Evolutionary conservation across 2,888 invertebrate genomes (phyloP).

Genomic region (Philaethria dido): DNA sequence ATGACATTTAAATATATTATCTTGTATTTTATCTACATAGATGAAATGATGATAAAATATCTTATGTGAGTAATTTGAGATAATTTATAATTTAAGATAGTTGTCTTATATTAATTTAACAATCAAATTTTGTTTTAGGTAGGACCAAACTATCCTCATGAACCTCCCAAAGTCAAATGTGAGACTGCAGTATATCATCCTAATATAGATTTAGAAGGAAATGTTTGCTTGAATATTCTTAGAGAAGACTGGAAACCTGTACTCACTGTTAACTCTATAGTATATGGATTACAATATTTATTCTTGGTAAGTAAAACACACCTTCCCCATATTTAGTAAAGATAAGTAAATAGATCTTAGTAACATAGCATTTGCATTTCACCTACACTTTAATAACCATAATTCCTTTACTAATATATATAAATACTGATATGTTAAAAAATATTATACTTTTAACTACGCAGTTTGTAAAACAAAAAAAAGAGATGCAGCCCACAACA

Average conservation of each 20-base stretch:
- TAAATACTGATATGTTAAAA: too few relatives aligned
- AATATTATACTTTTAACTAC: too few relatives aligned
- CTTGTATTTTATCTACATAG: constrained; percentile 4
- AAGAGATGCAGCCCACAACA: too few relatives aligned
- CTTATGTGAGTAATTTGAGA: not conserved
- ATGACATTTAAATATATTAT: not conserved
- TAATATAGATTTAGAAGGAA: constrained; percentile 98
- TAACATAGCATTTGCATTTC: too few relatives aligned
- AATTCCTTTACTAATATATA: too few relatives aligned
- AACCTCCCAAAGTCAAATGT: constrained; percentile 99
- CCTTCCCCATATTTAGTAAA: too few relatives aligned
- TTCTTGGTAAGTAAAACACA: constrained; percentile 89
- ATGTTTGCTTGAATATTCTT: constrained; percentile 98
- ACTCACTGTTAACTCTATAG: constrained; percentile 97
- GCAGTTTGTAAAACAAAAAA: too few relatives aligned
- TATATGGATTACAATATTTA: constrained; percentile 98
- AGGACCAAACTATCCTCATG: constrained; percentile 98
- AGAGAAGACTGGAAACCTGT: constrained; percentile 99
- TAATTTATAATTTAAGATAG: not conserved
- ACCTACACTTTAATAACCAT: too few relatives aligned
- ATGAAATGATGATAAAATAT: not conserved
- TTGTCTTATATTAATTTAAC: not conserved
- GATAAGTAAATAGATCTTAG: too few relatives aligned
- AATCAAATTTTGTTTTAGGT: constrained; percentile 74
- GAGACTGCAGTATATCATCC: constrained; percentile 99